Evolutionary conservation across 2,113 vertebrate genomes (phyloP).

Genomic region (Sebastes schlegelii): DNA sequence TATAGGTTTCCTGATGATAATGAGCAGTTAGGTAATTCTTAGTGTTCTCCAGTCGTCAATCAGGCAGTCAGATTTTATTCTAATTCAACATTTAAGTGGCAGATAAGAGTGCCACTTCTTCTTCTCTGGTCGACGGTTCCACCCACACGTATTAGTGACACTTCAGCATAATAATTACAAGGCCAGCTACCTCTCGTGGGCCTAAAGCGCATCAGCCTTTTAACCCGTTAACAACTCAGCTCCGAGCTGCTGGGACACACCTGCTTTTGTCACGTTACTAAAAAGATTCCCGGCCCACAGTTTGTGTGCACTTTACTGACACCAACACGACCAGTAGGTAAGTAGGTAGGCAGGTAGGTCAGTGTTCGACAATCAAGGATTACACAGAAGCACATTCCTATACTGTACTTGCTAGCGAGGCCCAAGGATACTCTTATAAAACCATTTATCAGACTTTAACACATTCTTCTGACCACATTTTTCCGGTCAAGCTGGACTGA

Average conservation of each 20-base stretch:
- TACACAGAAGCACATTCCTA: slow-evolving; percentile 76
- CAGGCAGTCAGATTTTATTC: slow-evolving; percentile 32
- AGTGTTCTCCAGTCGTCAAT: slow-evolving; percentile 39
- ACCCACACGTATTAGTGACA: slow-evolving; percentile 65
- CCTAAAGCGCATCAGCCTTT: slow-evolving; percentile 67
- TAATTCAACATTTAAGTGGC: slow-evolving; percentile 52
- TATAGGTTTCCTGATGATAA: slow-evolving; percentile 55
- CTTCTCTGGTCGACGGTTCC: slow-evolving; percentile 54
- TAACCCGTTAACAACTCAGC: slow-evolving; percentile 53
- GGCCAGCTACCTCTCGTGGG: slow-evolving; percentile 69
- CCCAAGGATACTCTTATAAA: slow-evolving; percentile 45
- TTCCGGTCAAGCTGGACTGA: slow-evolving; percentile 35
- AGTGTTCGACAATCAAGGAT: slow-evolving; percentile 81
- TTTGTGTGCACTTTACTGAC: slow-evolving; percentile 70
- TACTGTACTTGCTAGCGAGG: slow-evolving; percentile 63
- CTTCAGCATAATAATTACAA: slow-evolving; percentile 56
- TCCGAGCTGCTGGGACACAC: slow-evolving; percentile 28
- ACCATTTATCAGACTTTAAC: slow-evolving; percentile 26
- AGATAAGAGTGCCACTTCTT: slow-evolving; percentile 44
- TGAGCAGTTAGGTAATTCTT: slow-evolving; percentile 46
- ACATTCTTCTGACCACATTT: slow-evolving; percentile 29
- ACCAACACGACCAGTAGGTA: slow-evolving; percentile 47
- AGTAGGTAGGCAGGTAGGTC: slow-evolving; percentile 39
- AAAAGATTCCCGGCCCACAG: slow-evolving; percentile 33
- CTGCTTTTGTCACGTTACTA: slow-evolving; percentile 40